phyloP scores from a whole-genome alignment of 2,797 vertebrate species.

The Alfaro cultratus region DNA sequence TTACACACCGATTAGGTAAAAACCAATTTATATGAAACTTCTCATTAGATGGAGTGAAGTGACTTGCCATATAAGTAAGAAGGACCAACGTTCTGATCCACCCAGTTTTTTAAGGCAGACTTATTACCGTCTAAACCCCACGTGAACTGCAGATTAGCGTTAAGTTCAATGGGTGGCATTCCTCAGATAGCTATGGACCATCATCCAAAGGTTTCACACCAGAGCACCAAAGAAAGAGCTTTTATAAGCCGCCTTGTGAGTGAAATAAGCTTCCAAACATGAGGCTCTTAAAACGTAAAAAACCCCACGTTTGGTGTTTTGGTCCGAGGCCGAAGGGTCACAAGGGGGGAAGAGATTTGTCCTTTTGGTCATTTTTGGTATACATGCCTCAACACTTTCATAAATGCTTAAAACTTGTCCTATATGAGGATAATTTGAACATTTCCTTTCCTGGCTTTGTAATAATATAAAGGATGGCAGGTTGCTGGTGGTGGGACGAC shows the following conservation, averaged over 20 bases:
- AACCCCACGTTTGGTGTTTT: neutral
- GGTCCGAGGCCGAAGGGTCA: conserved; percentile 4
- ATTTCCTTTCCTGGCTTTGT: conserved; percentile 44
- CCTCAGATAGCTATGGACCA: conserved; percentile 47
- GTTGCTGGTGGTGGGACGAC: conserved; percentile 33
- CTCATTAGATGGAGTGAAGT: neutral
- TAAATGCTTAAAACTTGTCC: neutral
- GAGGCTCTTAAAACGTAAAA: conserved; percentile 13
- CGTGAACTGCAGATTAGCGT: conserved; percentile 49
- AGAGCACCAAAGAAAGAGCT: conserved; percentile 22
- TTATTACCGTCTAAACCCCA: conserved; percentile 21
- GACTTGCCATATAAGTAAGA: neutral
- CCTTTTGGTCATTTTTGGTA: neutral
- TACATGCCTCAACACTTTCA: neutral
- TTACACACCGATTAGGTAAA: no score
- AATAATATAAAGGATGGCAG: conserved; percentile 66
- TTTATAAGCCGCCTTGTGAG: conserved; percentile 49
- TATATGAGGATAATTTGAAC: conserved; percentile 4
- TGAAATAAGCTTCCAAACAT: conserved; percentile 30
- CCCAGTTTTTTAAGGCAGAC: neutral
- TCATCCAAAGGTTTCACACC: conserved; percentile 37
- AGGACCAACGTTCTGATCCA: neutral
- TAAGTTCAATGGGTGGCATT: conserved; percentile 40
- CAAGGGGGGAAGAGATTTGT: neutral
- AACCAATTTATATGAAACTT: neutral